A percentile compares a stretch with the other conserved stretches of the same genome.
These are phyloP conservation scores for Pimephales promelas DNA, from an alignment of 2,113 vertebrate species.

Conservation along the genomic window DNA sequence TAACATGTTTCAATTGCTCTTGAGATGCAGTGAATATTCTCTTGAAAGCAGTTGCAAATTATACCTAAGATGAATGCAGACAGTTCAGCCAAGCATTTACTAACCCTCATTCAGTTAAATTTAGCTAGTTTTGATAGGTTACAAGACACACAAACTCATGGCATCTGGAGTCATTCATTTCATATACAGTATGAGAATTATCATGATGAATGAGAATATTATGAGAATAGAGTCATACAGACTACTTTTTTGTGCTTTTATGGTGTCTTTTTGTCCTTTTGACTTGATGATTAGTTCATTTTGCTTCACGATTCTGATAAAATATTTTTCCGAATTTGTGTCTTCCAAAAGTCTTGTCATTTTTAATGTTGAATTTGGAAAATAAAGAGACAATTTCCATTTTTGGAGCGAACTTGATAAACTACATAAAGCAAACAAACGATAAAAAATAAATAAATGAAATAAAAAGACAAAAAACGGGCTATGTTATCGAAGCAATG, in stretches of 20 bases:
- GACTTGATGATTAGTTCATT: not conserved
- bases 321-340: too few species aligned
- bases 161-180: not conserved
- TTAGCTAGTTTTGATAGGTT: not conserved
- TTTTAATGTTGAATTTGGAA: not conserved
- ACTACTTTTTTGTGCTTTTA: constrained; percentile 8
- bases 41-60: not conserved
- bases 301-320: not conserved
- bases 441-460: not conserved
- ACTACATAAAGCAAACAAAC: not conserved
- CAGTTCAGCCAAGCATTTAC: not conserved
- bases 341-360: not conserved
- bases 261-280: not conserved
- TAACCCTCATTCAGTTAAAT: not conserved
- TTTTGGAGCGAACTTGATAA: not conserved
- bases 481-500: not conserved
- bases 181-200: not conserved
- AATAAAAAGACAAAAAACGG: not conserved
- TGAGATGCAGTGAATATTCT: not conserved
- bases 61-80: not conserved
- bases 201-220: too few species aligned
- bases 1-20: not conserved
- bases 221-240: not conserved
- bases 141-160: not conserved
- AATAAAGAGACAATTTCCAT: not conserved